Evolutionary conservation across 2,797 vertebrate species (phyloP), one percentile per base, ranked within the genome.

Genomic region (Poeciliopsis turneri): DNA sequence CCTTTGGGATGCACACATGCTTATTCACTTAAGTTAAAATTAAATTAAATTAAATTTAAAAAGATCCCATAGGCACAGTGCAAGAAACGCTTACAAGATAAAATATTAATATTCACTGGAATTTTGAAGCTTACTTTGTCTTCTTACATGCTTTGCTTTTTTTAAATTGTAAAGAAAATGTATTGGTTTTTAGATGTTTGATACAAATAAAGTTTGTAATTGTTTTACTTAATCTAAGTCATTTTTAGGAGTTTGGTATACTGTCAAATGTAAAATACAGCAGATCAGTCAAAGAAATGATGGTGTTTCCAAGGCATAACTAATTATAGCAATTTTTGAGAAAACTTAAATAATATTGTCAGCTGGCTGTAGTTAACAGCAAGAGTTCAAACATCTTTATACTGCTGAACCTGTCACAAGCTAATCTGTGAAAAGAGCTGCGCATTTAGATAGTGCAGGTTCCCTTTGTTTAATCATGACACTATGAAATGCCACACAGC

Each of bases 131-230:
- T 36, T 75, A 41, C 20, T 80, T 82, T 72, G 41, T 75, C 3
- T 78, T 43, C 28, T 72, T 88, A 81, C 69, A 84, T 73, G 66
- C 23, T 75, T 79, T 83, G 28, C 47, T 77, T 77, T 75, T 75
- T 1, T 79, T 28, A 80, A 46, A 18, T 57, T 88, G 41, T 82
- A 76, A 75, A 75, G 41, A 75, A 82, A 78, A 61, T 84, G 45
- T 85, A 80, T 28, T 73, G 85, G 51, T 86, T 68, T 89, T 66
- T 68, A 72, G 18, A 72, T 28, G 15, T 78, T 49, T 79, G 74
- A 78, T 75, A 79, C 33, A 73, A 93, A 93, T 92, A 91, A 91
- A 91, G 78, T 3, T 80, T 73, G 53, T 36, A 30, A 45, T 71
- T 78, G 53, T 88, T 90, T 85, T 77, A 76, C 77, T 80, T 86